A percentile compares a stretch with the other conserved stretches of the same genome.
Conservation (phyloP, 2,797 vertebrate genomes). For the Micropoecilia bifurca region DNA sequence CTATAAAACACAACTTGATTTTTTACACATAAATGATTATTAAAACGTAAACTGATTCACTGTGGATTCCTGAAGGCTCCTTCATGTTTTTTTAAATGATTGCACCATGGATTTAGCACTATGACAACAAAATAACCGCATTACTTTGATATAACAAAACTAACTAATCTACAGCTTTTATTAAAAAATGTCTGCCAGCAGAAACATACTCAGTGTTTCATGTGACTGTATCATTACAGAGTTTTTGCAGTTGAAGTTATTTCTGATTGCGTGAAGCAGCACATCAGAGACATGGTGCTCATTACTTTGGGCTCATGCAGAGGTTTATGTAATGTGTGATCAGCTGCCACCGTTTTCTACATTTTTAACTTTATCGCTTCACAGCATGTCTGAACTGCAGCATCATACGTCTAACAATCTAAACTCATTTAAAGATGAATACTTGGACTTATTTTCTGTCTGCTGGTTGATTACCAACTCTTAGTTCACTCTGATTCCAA, state of each 20-base stretch:
- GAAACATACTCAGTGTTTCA: constrained; percentile 5
- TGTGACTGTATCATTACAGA: constrained; percentile 9
- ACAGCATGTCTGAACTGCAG: constrained; percentile 4
- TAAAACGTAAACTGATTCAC: not conserved
- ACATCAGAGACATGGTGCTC: constrained; percentile 20
- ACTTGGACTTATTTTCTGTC: constrained; percentile 7
- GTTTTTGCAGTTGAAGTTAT: constrained; percentile 24
- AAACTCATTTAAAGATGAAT: not conserved
- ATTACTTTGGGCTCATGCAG: not conserved
- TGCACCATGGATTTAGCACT: not conserved
- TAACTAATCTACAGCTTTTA: not conserved
- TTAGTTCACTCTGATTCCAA: not conserved
- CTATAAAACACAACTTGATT: not conserved
- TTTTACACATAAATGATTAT: not conserved
- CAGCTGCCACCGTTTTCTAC: constrained; percentile 28
- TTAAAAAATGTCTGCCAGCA: not conserved
- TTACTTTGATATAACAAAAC: not conserved
- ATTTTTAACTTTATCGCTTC: not conserved
- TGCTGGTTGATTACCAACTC: not conserved
- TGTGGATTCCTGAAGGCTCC: not conserved
- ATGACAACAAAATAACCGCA: not conserved
- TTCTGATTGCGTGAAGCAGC: constrained; percentile 6
- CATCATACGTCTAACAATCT: constrained; percentile 2
- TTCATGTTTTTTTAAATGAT: not conserved
- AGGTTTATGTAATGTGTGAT: constrained; percentile 43